Percentiles rank a stretch among this genome's conserved stretches.
Evolutionary conservation across 2,888 invertebrate species (phyloP).

Genomic region (Hylaea fasciaria): DNA sequence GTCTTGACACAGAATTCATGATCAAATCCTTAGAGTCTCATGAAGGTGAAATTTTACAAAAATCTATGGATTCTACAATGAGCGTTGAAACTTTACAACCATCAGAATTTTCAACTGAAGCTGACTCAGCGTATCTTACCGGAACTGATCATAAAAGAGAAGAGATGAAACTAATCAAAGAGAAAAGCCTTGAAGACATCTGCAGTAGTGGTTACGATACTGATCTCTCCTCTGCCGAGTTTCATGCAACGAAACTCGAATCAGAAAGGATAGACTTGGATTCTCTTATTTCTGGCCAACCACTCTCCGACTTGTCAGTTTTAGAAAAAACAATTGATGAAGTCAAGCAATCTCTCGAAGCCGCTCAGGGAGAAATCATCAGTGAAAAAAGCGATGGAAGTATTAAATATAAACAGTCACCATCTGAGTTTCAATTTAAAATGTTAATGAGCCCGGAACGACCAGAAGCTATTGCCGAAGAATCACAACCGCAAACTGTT

Average conservation of each 20-base stretch:
- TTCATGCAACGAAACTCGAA: constrained; percentile 82
- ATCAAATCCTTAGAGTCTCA: constrained; percentile 81
- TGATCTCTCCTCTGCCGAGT: constrained; percentile 87
- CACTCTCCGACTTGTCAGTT: constrained; percentile 82
- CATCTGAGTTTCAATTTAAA: constrained; percentile 90
- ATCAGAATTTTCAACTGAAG: constrained; percentile 81
- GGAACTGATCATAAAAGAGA: constrained; percentile 77
- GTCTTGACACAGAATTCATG: constrained; percentile 81
- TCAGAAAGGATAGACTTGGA: constrained; percentile 80
- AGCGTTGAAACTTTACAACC: constrained; percentile 82
- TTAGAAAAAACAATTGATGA: constrained; percentile 89
- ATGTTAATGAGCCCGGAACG: constrained; percentile 82
- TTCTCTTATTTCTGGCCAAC: constrained; percentile 80
- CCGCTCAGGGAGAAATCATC: constrained; percentile 88
- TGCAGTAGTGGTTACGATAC: constrained; percentile 88
- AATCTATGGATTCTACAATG: constrained; percentile 82
- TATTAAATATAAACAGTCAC: constrained; percentile 88
- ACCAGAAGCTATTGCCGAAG: constrained; percentile 86
- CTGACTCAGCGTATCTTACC: constrained; percentile 80
- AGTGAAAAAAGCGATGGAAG: constrained; percentile 87
- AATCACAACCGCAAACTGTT: constrained; percentile 79
- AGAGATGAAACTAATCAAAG: constrained; percentile 76
- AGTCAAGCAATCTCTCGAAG: constrained; percentile 89
- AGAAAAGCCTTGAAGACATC: constrained; percentile 87
- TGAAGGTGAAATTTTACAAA: constrained; percentile 80